Conservation (phyloP, 2,888 invertebrate species). For the Coleophora deauratella region DNA sequence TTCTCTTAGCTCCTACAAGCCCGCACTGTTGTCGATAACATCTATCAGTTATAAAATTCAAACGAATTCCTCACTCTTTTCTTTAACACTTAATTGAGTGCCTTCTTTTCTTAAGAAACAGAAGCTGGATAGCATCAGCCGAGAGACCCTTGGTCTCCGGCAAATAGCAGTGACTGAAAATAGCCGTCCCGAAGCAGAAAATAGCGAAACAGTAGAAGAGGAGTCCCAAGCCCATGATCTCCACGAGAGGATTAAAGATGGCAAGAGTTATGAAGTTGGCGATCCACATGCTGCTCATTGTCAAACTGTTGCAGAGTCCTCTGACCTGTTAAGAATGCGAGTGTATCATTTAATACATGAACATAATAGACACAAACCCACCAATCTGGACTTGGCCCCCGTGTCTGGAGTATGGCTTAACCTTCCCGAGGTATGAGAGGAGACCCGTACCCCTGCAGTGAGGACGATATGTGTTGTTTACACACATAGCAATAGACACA, state of each 20-base stretch:
- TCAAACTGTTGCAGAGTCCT: slow-evolving; percentile 42
- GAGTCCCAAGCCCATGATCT: slow-evolving; percentile 40
- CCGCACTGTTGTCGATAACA: too few species aligned
- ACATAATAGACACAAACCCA: neutral
- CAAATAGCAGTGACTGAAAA: slow-evolving; percentile 43
- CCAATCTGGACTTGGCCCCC: too few species aligned
- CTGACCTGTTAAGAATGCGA: slow-evolving; percentile 40
- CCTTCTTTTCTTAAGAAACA: slow-evolving; percentile 35
- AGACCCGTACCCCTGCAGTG: too few species aligned
- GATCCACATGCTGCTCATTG: slow-evolving; percentile 45
- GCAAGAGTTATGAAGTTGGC: slow-evolving; percentile 50
- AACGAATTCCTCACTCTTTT: slow-evolving; percentile 8
- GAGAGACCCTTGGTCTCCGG: slow-evolving; percentile 66
- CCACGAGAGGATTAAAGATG: slow-evolving; percentile 47
- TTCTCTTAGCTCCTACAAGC: too few species aligned
- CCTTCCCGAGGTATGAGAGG: too few species aligned
- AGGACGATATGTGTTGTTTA: too few species aligned
- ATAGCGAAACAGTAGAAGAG: slow-evolving; percentile 54
- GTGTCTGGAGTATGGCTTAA: too few species aligned
- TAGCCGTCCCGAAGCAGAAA: slow-evolving; percentile 41
- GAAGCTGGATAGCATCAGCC: slow-evolving; percentile 44
- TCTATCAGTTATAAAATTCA: too few species aligned
- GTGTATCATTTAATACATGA: neutral
- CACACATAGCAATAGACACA: too few species aligned
- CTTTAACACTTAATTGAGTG: too few species aligned